Percentiles rank a stretch among this genome's conserved stretches.
Evolutionary conservation across 2,888 invertebrate genomes (phyloP).

Genomic region (Fragum whitleyi): DNA sequence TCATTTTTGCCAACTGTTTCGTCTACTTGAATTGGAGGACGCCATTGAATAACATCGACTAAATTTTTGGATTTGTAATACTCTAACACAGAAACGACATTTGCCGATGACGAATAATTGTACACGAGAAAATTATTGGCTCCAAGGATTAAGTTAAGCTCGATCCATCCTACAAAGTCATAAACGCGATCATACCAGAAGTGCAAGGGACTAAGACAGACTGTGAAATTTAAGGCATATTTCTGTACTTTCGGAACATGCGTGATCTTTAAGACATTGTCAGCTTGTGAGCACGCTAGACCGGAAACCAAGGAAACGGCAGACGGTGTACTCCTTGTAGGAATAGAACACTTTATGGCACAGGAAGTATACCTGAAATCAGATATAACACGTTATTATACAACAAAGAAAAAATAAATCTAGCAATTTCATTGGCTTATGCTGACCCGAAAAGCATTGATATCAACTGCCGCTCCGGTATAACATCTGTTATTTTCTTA

Average conservation of each 20-base stretch:
- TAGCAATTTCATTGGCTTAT: too few relatives aligned
- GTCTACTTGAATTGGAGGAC: conserved; percentile 74
- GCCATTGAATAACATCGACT: conserved; percentile 77
- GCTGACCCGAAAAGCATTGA: too few relatives aligned
- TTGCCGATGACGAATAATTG: conserved; percentile 71
- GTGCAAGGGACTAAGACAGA: conserved; percentile 74
- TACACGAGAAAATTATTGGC: conserved; percentile 80
- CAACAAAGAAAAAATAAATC: too few relatives aligned
- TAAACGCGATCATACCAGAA: conserved; percentile 69
- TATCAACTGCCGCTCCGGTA: too few relatives aligned
- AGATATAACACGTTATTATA: too few relatives aligned
- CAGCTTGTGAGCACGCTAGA: neutral
- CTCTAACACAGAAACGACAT: conserved; percentile 72
- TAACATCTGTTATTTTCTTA: too few relatives aligned
- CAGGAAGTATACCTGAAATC: too few relatives aligned
- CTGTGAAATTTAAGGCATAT: conserved; percentile 58
- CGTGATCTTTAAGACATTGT: neutral
- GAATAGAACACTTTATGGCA: too few relatives aligned
- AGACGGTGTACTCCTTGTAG: neutral
- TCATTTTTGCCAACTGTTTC: conserved; percentile 50
- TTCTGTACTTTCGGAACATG: neutral
- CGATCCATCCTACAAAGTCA: conserved; percentile 81
- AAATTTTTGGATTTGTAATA: conserved; percentile 68
- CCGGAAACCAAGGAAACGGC: neutral
- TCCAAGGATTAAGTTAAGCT: conserved; percentile 80